A percentile compares a stretch with the other conserved stretches of the same genome.
Evolutionary conservation across 2,113 vertebrate species (phyloP).

Genomic region (Myiozetetes cayanensis): DNA sequence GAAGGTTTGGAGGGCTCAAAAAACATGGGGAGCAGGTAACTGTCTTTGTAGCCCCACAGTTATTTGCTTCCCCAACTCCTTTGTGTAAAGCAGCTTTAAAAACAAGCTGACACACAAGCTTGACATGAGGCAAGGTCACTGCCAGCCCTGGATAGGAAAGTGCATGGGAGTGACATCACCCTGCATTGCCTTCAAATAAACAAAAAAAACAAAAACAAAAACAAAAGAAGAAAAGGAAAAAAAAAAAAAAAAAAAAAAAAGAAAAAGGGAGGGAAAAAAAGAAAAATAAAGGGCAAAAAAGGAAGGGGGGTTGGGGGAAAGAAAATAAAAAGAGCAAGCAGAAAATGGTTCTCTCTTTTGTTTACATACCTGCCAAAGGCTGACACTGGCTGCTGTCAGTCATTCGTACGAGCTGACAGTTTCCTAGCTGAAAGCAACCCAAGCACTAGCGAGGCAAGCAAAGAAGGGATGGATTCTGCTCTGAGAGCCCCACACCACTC

Average conservation of each 20-base stretch:
- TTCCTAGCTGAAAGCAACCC: conserved; percentile 34
- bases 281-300: rapidly evolving
- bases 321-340: background rate
- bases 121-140: background rate
- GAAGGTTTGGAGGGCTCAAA: background rate
- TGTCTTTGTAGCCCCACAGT: rapidly evolving
- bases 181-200: rapidly evolving
- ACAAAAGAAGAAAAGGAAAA: too few species aligned
- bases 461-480: background rate
- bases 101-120: background rate
- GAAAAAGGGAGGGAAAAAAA: background rate
- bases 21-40: background rate
- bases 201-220: too few species aligned
- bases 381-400: conserved; percentile 51
- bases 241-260: too few species aligned
- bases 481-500: background rate
- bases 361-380: conserved; percentile 62
- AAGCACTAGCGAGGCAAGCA: background rate
- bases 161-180: background rate
- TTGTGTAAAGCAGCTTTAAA: background rate
- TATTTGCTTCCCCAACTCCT: background rate
- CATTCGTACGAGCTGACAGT: conserved; percentile 16
- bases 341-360: conserved; percentile 23
- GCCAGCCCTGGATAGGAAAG: rapidly evolving
- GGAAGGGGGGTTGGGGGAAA: rapidly evolving